These are phyloP conservation scores for Epizoanthus illoricatus DNA, from an alignment of 92 coral and sea anemone species.

Conservation along the genomic window DNA sequence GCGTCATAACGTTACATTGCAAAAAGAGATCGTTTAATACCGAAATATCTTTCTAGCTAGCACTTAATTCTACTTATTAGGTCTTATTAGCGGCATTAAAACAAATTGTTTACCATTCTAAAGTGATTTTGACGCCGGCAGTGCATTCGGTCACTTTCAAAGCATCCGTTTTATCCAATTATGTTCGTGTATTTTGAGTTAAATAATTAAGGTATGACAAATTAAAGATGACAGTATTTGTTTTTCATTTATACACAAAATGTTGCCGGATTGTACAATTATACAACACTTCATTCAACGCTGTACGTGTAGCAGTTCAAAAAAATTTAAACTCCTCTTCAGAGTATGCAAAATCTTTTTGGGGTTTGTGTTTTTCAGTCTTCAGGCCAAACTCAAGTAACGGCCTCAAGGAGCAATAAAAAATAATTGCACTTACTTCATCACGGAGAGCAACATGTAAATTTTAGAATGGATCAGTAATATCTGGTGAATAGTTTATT, in stretches of 20 bases:
- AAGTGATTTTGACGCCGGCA: background rate
- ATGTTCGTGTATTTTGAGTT: background rate
- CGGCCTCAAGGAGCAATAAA: too few relatives aligned
- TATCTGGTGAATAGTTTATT: too few relatives aligned
- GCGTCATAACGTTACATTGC: background rate
- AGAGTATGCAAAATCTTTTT: too few relatives aligned
- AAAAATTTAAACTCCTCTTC: too few relatives aligned
- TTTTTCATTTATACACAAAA: background rate
- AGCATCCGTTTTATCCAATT: slow-evolving; percentile 3
- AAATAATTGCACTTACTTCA: too few relatives aligned
- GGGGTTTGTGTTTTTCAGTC: too few relatives aligned
- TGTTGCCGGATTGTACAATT: background rate
- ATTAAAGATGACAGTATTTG: background rate
- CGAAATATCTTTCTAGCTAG: background rate
- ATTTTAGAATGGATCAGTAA: too few relatives aligned
- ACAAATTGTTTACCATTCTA: background rate
- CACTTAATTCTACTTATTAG: background rate
- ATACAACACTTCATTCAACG: background rate
- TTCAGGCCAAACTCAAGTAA: too few relatives aligned
- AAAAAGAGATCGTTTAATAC: too few relatives aligned
- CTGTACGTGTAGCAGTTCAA: too few relatives aligned
- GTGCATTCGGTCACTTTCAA: background rate
- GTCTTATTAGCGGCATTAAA: background rate
- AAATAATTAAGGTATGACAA: background rate
- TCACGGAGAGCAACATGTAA: too few relatives aligned